Percentiles rank a stretch among this genome's conserved stretches.
Evolutionary conservation across 2,888 invertebrate species (phyloP).

Genomic region (Drosophila pseudotalamancana): DNA sequence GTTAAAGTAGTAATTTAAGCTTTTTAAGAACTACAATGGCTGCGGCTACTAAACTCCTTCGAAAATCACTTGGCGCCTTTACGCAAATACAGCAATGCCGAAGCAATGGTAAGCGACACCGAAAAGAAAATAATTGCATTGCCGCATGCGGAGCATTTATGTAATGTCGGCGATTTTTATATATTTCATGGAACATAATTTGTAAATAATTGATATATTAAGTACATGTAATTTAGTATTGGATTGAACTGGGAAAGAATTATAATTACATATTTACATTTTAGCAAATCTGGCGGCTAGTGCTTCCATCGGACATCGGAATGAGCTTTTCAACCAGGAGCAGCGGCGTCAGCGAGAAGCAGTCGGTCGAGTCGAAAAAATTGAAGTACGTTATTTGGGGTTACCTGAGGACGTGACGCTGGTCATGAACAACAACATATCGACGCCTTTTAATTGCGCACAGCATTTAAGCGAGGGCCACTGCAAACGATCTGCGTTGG

Average conservation of each 20-base stretch:
- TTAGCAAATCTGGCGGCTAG: conserved; percentile 35
- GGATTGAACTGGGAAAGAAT: not conserved
- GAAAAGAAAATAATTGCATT: not conserved
- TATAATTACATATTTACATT: not conserved
- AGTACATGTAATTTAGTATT: not conserved
- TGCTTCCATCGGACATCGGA: conserved; percentile 85
- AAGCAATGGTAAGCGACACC: conserved; percentile 33
- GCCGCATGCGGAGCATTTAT: conserved; percentile 40
- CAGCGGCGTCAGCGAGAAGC: conserved; percentile 89
- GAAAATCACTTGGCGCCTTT: conserved; percentile 40
- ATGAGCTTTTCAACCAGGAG: conserved; percentile 91
- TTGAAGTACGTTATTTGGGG: conserved; percentile 92
- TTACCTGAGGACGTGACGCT: conserved; percentile 90
- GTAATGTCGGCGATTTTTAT: conserved; percentile 40
- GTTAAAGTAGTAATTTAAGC: conserved; percentile 3
- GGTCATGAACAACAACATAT: conserved; percentile 95
- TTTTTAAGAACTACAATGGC: conserved; percentile 51
- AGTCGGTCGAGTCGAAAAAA: conserved; percentile 95
- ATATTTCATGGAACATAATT: not conserved
- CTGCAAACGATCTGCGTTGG: conserved; percentile 90
- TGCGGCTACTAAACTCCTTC: conserved; percentile 55
- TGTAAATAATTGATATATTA: not conserved
- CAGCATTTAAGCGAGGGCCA: conserved; percentile 92
- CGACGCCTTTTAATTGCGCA: conserved; percentile 97
- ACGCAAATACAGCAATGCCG: conserved; percentile 56